Evolutionary conservation across 53 echinoderm and acorn worm genomes (phyloP).

Genomic region (Patiria pectinifera): DNA sequence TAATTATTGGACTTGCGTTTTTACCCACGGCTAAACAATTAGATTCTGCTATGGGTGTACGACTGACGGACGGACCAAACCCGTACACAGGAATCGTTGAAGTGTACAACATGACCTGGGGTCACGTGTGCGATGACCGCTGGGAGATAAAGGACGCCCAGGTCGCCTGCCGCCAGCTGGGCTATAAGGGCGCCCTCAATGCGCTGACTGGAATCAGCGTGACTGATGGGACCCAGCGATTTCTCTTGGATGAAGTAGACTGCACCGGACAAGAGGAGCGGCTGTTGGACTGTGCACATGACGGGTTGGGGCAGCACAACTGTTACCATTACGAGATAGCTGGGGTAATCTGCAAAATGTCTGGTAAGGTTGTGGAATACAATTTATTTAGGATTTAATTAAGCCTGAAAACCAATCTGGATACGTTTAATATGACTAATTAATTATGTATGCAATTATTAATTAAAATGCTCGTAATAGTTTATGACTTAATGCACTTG

Average conservation of each 20-base stretch:
- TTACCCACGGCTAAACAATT: too few relatives aligned
- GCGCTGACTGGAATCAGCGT: not conserved
- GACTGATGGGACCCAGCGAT: not conserved
- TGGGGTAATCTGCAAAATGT: not conserved
- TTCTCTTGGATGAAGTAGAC: not conserved
- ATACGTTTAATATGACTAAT: too few relatives aligned
- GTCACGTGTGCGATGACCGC: slow-evolving; percentile 24
- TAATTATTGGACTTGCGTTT: too few relatives aligned
- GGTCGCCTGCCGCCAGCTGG: slow-evolving; percentile 32
- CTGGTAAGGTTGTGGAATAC: not conserved
- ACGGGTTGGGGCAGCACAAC: not conserved
- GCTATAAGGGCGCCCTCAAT: not conserved
- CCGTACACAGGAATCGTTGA: not conserved
- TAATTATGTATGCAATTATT: too few relatives aligned
- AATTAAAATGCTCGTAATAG: too few relatives aligned
- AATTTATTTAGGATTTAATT: too few relatives aligned
- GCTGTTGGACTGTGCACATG: not conserved
- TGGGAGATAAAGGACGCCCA: not conserved
- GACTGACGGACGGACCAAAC: not conserved
- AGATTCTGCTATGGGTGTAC: not conserved
- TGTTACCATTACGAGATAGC: not conserved
- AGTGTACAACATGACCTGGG: slow-evolving; percentile 13
- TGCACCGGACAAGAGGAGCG: slow-evolving; percentile 26
- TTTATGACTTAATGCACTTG: too few relatives aligned
- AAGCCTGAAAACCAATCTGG: too few relatives aligned